Percentiles rank a stretch among this genome's conserved stretches.
These are phyloP conservation scores for Noctua fimbriata DNA, from an alignment of 2,888 invertebrate species.

Conservation along the genomic window DNA sequence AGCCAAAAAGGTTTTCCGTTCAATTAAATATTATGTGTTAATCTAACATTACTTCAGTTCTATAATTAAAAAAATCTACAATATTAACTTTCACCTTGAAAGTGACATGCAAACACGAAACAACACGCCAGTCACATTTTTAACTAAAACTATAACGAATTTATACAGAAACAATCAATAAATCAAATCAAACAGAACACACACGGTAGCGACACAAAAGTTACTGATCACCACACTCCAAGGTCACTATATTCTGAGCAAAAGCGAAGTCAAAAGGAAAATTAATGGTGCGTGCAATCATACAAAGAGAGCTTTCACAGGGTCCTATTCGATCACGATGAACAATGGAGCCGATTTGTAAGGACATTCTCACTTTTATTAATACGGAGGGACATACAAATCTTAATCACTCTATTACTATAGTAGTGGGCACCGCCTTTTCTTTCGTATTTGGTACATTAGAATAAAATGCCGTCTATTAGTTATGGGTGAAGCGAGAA, in stretches of 20 bases:
- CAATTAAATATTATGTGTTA: background rate
- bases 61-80: constrained; percentile 9
- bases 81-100: constrained; percentile 19
- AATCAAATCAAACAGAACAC: constrained; percentile 15
- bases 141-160: constrained; percentile 7
- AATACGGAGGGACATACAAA: too few species aligned
- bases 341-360: background rate
- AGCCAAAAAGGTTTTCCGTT: background rate
- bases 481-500: too few species aligned
- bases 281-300: constrained; percentile 57
- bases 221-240: constrained; percentile 70
- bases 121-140: constrained; percentile 11
- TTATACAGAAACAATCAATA: constrained; percentile 31
- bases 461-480: background rate
- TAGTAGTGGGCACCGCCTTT: too few species aligned
- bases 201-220: constrained; percentile 23
- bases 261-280: constrained; percentile 80
- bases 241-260: constrained; percentile 68
- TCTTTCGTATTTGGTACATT: too few species aligned
- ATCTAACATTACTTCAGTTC: background rate
- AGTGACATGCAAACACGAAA: constrained; percentile 41
- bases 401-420: too few species aligned
- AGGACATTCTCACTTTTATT: background rate
- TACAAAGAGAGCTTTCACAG: background rate
- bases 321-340: background rate